Percentiles rank a stretch among this genome's conserved stretches.
These are phyloP conservation scores for Pelobates fuscus DNA, from an alignment of 2,113 vertebrate species.

Conservation along the genomic window DNA sequence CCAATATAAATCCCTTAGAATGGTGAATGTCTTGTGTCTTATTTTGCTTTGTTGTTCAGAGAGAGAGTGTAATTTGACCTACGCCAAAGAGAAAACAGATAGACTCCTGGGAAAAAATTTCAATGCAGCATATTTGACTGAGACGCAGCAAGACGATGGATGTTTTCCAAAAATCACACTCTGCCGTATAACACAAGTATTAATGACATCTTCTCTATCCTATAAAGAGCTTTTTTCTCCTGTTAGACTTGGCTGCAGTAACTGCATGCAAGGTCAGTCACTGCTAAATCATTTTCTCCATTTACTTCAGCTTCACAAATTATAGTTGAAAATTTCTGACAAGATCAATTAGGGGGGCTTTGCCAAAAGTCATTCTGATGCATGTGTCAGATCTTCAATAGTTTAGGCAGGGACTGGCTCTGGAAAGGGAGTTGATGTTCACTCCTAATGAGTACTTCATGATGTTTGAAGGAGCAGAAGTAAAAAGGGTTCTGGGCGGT, in stretches of 20 bases:
- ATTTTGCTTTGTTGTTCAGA: conserved; percentile 31
- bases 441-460: conserved; percentile 1
- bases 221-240: conserved; percentile 38
- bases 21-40: background rate
- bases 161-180: conserved; percentile 40
- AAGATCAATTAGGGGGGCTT: conserved; percentile 20
- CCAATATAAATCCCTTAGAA: too few species aligned
- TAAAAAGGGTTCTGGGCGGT: background rate
- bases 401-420: background rate
- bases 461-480: background rate
- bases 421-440: background rate
- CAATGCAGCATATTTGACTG: conserved; percentile 40
- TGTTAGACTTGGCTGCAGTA: background rate
- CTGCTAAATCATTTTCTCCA: conserved; percentile 48
- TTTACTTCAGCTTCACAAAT: conserved; percentile 8
- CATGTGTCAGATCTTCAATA: conserved; percentile 15
- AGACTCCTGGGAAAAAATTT: conserved; percentile 45
- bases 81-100: conserved; percentile 44
- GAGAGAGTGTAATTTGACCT: conserved; percentile 45
- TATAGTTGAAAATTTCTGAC: conserved; percentile 17
- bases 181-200: conserved; percentile 25
- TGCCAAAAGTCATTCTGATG: conserved; percentile 6
- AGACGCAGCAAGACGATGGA: conserved; percentile 23
- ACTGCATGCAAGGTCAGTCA: conserved; percentile 20
- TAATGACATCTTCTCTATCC: conserved; percentile 43